Evolutionary conservation across 2,888 invertebrate genomes (phyloP).

Genomic region (Phlogophora meticulosa): DNA sequence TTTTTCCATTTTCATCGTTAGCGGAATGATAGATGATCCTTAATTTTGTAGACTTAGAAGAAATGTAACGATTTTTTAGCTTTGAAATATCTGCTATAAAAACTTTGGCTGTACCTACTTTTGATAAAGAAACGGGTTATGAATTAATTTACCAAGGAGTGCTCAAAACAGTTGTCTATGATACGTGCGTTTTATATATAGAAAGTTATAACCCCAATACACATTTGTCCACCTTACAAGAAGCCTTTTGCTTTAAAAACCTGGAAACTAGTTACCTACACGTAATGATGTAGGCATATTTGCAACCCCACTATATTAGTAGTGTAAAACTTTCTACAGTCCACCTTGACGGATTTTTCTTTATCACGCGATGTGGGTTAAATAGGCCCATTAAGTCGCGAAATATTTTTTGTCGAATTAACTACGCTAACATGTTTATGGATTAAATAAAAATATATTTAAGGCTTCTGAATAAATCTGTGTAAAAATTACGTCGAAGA

Average conservation of each 20-base stretch:
- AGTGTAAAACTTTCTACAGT: slow-evolving; percentile 42
- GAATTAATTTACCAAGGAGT: background rate
- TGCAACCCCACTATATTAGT: slow-evolving; percentile 34
- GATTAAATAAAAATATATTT: slow-evolving; percentile 29
- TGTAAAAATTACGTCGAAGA: slow-evolving; percentile 8
- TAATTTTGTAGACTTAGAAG: slow-evolving; percentile 22
- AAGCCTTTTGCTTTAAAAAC: background rate
- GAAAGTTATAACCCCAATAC: too few species aligned
- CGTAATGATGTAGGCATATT: slow-evolving; percentile 37
- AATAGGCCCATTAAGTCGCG: slow-evolving; percentile 46
- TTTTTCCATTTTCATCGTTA: slow-evolving; percentile 40
- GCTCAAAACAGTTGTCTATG: too few species aligned
- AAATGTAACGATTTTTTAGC: background rate
- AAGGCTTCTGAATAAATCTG: slow-evolving; percentile 11
- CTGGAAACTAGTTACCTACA: slow-evolving; percentile 17
- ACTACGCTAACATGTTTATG: slow-evolving; percentile 38
- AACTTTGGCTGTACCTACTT: background rate
- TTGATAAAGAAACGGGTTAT: too few species aligned
- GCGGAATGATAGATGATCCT: slow-evolving; percentile 35
- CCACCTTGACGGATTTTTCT: slow-evolving; percentile 60
- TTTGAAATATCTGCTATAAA: background rate
- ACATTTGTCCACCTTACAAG: background rate
- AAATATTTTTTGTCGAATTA: slow-evolving; percentile 52
- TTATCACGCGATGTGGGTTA: slow-evolving; percentile 52
- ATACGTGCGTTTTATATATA: too few species aligned